A percentile compares a stretch with the other conserved stretches of the same genome.
phyloP scores from a whole-genome alignment of 2,113 vertebrate species.

The Rhegmatorhina hoffmannsi region DNA sequence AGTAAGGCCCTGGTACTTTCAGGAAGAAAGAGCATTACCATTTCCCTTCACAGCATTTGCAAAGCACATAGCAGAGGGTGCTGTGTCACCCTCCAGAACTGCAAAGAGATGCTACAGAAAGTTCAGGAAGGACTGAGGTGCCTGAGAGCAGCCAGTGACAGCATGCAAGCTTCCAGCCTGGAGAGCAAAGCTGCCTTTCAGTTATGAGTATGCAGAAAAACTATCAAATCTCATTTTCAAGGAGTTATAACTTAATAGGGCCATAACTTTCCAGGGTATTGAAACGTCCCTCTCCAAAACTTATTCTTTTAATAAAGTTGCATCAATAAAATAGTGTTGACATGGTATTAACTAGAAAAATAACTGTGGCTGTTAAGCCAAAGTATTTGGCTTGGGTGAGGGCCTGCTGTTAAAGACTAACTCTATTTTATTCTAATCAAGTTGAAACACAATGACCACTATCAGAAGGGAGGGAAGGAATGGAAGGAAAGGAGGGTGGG shows the following conservation, averaged over 20 bases:
- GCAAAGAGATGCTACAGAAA: neutral
- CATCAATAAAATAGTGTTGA: neutral
- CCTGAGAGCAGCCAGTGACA: neutral
- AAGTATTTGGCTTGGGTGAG: neutral
- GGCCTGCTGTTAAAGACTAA: neutral
- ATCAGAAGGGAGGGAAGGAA: neutral
- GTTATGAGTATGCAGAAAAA: neutral
- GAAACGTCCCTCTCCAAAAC: neutral
- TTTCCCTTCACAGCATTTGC: neutral
- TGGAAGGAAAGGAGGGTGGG: neutral
- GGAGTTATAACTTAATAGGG: neutral
- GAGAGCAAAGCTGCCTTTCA: neutral
- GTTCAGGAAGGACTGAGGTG: neutral
- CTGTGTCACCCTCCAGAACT: neutral
- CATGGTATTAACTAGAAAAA: neutral
- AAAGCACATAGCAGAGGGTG: neutral
- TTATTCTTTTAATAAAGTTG: slow-evolving; percentile 15
- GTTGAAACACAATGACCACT: neutral
- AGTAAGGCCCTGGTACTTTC: neutral
- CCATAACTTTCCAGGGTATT: neutral
- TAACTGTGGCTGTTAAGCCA: neutral
- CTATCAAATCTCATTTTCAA: neutral
- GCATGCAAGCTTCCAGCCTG: slow-evolving; percentile 6
- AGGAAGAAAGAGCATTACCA: neutral
- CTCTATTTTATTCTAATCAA: neutral